Base-by-base conservation (phyloP, 2,888 invertebrate species). In the Lissocephala sabroskyi region DNA sequence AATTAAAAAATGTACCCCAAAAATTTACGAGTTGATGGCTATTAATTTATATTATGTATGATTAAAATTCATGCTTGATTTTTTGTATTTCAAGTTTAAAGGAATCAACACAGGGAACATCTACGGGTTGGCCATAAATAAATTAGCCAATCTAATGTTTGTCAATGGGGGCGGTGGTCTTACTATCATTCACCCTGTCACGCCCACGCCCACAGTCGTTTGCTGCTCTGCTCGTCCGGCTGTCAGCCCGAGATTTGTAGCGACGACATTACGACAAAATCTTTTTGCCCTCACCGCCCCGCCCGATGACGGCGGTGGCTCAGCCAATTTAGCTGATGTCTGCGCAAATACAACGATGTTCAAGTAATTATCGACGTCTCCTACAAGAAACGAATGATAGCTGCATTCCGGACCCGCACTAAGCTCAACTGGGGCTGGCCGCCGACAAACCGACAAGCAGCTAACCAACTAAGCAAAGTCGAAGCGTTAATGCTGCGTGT, bases 401-500 rank as follows among this genome's bases (percentile, higher is more conserved):
- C 40, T 56, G 53, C 58, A 55, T 54, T 58, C 41, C 35, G 29
- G 10, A 29, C 29, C 17, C 5, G n/a, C 37, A 14, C 48, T 51
- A 42, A 50, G n/a, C n/a, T n/a, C n/a, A n/a, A n/a, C n/a, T n/a
- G n/a, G n/a, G n/a, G n/a, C n/a, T n/a, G n/a, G n/a, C n/a, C n/a
- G n/a, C n/a, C n/a, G n/a, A 52, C 39, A 17, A 19, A 39, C 39
- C n/a, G n/a, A 57, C 32, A 41, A 42, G 56, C 56, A 52, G 23
- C 23, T 7, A 23, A 23, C 23, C 23, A 23, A 23, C 23, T 23
- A 50, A 45, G 52, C 50, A 49, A 43, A 43, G 56, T 52, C 52
- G 59, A 58, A 62, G 57, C 75, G 75, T 71, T 71, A 75, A 73
- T 75, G 71, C 75, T 67, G 63, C 71, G 71, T 73, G 71, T 75